phyloP scores from a whole-genome alignment of 37 sponge, comb jelly and placozoan species.

The Ianthella basta region DNA sequence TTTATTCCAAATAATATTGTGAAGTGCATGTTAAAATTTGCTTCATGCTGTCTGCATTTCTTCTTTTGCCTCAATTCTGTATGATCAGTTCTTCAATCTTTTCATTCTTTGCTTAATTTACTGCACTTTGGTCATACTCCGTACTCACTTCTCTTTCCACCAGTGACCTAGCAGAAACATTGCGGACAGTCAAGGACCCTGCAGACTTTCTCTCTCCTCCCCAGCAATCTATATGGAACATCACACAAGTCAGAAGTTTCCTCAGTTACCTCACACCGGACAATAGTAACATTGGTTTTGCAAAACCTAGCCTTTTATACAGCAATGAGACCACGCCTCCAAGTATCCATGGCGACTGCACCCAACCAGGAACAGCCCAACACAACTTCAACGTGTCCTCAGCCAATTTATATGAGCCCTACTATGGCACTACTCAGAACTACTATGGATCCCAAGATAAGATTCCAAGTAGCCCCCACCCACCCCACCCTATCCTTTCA shows the following conservation, averaged over 20 bases:
- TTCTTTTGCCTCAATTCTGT: too few relatives aligned
- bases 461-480: too few relatives aligned
- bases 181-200: slow-evolving; percentile 54
- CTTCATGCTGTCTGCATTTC: too few relatives aligned
- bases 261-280: slow-evolving; percentile 40
- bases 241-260: slow-evolving; percentile 2
- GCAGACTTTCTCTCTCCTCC: slow-evolving; percentile 70
- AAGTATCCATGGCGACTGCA: not conserved
- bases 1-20: too few relatives aligned
- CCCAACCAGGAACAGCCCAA: not conserved
- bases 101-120: too few relatives aligned
- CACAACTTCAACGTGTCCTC: slow-evolving; percentile 24
- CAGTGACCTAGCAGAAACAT: slow-evolving; percentile 45
- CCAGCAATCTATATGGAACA: slow-evolving; percentile 33
- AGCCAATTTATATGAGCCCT: slow-evolving; percentile 49
- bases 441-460: too few relatives aligned
- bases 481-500: too few relatives aligned
- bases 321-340: not conserved
- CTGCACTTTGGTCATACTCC: too few relatives aligned
- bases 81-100: too few relatives aligned
- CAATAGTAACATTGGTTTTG: slow-evolving; percentile 49
- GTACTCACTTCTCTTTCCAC: too few relatives aligned
- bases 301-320: slow-evolving; percentile 23
- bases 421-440: slow-evolving; percentile 50
- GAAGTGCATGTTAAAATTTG: too few relatives aligned